Evolutionary conservation across 2,797 vertebrate species (phyloP).

Genomic region (Helostoma temminkii): DNA sequence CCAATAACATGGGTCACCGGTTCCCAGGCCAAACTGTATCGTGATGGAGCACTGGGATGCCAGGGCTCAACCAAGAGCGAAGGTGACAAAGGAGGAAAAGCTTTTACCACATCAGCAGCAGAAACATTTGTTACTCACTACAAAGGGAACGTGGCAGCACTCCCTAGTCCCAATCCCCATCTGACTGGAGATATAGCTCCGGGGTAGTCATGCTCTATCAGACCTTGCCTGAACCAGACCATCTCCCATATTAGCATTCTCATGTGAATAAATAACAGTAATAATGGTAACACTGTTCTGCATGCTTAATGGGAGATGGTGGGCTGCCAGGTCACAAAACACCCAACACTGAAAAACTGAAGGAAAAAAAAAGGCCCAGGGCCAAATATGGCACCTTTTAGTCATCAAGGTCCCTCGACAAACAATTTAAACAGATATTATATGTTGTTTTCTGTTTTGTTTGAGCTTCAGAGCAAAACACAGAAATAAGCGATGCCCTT

Average conservation of each 20-base stretch:
- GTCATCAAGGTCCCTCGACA: constrained; percentile 44
- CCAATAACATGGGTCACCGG: constrained; percentile 77
- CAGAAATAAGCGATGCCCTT: constrained; percentile 63
- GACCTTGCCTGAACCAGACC: constrained; percentile 62
- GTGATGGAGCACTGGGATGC: constrained; percentile 74
- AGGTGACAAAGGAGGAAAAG: constrained; percentile 78
- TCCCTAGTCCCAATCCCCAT: constrained; percentile 69
- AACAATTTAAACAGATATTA: constrained; percentile 50
- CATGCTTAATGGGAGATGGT: constrained; percentile 52
- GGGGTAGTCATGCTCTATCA: constrained; percentile 62
- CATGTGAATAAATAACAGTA: constrained; percentile 63
- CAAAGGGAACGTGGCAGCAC: constrained; percentile 70
- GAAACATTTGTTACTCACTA: constrained; percentile 74
- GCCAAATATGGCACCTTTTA: constrained; percentile 35
- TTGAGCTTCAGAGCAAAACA: constrained; percentile 55
- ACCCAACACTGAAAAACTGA: constrained; percentile 30
- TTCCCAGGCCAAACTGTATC: constrained; percentile 69
- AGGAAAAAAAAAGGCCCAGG: constrained; percentile 8
- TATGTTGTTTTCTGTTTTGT: constrained; percentile 42
- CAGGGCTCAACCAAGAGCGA: constrained; percentile 68
- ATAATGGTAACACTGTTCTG: constrained; percentile 48
- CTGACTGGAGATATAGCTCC: constrained; percentile 67
- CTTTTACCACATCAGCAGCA: constrained; percentile 79
- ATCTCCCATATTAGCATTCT: constrained; percentile 63
- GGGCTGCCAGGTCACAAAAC: constrained; percentile 57